These are phyloP conservation scores for Cheilosia impressa DNA, from an alignment of 2,888 invertebrate genomes.

Conservation along the genomic window DNA sequence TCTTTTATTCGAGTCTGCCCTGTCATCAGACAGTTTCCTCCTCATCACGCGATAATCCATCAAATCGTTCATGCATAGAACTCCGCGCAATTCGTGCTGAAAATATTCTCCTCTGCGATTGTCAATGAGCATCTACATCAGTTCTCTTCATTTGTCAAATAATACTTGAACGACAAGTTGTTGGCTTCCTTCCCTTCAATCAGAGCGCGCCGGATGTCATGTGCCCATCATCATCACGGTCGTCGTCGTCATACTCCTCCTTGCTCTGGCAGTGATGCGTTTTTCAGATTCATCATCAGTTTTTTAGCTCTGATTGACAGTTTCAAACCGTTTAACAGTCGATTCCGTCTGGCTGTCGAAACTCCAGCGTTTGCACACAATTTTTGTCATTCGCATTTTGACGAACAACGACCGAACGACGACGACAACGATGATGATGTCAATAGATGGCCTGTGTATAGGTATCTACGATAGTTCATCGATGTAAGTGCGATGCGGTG, in stretches of 20 bases:
- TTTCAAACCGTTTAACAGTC: slow-evolving; percentile 71
- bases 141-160: slow-evolving; percentile 54
- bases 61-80: slow-evolving; percentile 11
- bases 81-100: neutral
- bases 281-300: slow-evolving; percentile 63
- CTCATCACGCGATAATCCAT: neutral
- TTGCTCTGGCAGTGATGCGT: slow-evolving; percentile 30
- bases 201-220: slow-evolving; percentile 46
- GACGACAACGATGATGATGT: slow-evolving; percentile 54
- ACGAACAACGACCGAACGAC: slow-evolving; percentile 49
- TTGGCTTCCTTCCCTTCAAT: slow-evolving; percentile 56
- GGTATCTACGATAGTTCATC: slow-evolving; percentile 50
- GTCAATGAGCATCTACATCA: slow-evolving; percentile 5
- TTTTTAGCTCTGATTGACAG: slow-evolving; percentile 72
- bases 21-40: no score
- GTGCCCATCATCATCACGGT: slow-evolving; percentile 22
- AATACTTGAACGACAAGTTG: slow-evolving; percentile 50
- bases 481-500: slow-evolving; percentile 39
- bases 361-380: slow-evolving; percentile 19
- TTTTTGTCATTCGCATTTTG: slow-evolving; percentile 38
- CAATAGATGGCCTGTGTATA: slow-evolving; percentile 34
- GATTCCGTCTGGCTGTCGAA: slow-evolving; percentile 67
- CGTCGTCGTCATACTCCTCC: neutral
- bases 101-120: slow-evolving; percentile 1
- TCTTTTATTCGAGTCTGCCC: no score